Base-by-base conservation (phyloP, 1,140 invertebrate species). In the Drosophila serrata region DNA sequence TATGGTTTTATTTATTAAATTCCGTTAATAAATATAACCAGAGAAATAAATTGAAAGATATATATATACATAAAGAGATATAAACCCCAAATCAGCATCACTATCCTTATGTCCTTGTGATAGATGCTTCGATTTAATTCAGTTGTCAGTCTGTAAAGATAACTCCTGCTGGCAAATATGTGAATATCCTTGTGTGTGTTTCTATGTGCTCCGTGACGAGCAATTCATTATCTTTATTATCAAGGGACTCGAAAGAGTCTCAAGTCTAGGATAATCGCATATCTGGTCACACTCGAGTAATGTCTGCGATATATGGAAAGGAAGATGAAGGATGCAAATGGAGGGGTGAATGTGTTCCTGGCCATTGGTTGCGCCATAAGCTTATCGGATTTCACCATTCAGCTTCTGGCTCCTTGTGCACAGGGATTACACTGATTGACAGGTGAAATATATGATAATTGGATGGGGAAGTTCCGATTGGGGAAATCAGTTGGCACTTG, bases 171-270 rank as follows among this genome's bases (percentile, higher is more conserved):
- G 33, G 39, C n/a, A 1, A 29, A 45, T 39, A 73, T 12, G 62
- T 27, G 53, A 48, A 59, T 48, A 22, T 37, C 31, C 24, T 43
- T 48, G 46, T 37, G 39, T 31, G 29, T 56, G 49, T n/a, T 6
- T 22, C 11, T 60, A 24, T 51, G 39, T 29, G 40, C 48, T 35
- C 42, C 43, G 68, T 61, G 62, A 59, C 46, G 53, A 40, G 64
- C 62, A 75, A 87, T 79, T 76, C 65, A 59, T 82, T 82, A 79
- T 86, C 64, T 62, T 64, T 64, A 79, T 68, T 74, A 67, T 64
- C 55, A 17, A 43, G 42, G 55, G 81, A 70, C 82, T 68, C 56
- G n/a, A n/a, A 51, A 13, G 40, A 56, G 39, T 53, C 49, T 53
- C 49, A 7, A 22, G 49, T 22, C 49, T 53, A 12, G 49, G 31